Evolutionary conservation across 2,797 vertebrate genomes (phyloP).

Genomic region (Lepilemur septentrionalis): DNA sequence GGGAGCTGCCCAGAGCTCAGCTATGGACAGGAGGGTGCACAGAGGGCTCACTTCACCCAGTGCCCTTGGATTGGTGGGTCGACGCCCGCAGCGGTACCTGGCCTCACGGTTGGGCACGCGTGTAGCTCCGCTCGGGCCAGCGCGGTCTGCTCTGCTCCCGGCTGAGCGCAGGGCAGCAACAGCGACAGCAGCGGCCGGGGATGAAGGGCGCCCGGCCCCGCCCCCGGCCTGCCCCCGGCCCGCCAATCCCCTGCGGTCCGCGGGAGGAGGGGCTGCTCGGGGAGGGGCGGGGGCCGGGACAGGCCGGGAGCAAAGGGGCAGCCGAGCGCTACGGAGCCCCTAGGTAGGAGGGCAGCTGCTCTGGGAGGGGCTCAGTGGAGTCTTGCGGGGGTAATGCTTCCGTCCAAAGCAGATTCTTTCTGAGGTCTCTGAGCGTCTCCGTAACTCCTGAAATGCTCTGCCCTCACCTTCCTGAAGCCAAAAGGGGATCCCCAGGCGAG

Average conservation of each 20-base stretch:
- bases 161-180: conserved; percentile 23
- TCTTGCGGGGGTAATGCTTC: not conserved
- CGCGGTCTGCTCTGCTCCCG: conserved; percentile 44
- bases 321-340: not conserved
- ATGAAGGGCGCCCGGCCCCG: conserved; percentile 76
- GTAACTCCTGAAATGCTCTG: not conserved
- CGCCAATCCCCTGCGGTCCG: conserved; percentile 64
- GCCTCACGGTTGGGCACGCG: conserved; percentile 23
- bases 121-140: conserved; percentile 28
- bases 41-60: not conserved
- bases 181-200: not conserved
- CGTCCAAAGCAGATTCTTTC: not conserved
- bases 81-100: conserved; percentile 61
- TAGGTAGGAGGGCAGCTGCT: not conserved
- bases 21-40: not conserved
- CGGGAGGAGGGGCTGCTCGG: conserved; percentile 66
- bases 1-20: not conserved
- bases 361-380: not conserved
- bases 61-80: not conserved
- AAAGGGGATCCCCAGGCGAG: not conserved
- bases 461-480: not conserved
- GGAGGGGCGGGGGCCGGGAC: not conserved
- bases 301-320: not conserved
- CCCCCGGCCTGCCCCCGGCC: conserved; percentile 71
- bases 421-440: not conserved